Conservation (phyloP, 2,888 invertebrate genomes). For the Salpingus planirostris region DNA sequence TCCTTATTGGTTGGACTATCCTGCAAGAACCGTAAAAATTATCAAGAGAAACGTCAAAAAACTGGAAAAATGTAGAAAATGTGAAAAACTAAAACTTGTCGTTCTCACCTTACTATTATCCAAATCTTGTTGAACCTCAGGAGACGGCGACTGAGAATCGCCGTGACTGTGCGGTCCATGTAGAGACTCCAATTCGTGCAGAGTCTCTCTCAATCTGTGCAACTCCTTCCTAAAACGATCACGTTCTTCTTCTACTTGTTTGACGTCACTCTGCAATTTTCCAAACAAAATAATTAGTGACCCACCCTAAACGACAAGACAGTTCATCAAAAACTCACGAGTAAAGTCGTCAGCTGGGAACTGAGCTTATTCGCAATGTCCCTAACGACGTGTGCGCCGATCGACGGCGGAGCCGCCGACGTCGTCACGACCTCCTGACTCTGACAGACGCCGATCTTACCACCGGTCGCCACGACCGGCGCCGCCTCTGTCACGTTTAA, state of each 20-base stretch:
- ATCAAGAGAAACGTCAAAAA: not conserved
- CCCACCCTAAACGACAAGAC: no score
- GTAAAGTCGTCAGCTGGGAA: slow-evolving; percentile 57
- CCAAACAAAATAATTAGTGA: no score
- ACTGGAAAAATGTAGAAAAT: not conserved
- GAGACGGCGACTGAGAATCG: slow-evolving; percentile 11
- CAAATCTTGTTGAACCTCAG: slow-evolving; percentile 25
- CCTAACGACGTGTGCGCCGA: slow-evolving; percentile 53
- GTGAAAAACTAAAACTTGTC: no score
- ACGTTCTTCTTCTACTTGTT: slow-evolving; percentile 66
- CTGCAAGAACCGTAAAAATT: slow-evolving; percentile 19
- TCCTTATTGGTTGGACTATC: slow-evolving; percentile 30
- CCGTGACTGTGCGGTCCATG: slow-evolving; percentile 34
- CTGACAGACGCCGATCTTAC: slow-evolving; percentile 35
- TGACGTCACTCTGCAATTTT: slow-evolving; percentile 62
- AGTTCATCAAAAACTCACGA: slow-evolving; percentile 42
- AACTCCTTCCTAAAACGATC: slow-evolving; percentile 64
- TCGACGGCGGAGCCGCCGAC: slow-evolving; percentile 45
- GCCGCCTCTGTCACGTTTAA: slow-evolving; percentile 50
- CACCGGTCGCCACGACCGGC: slow-evolving; percentile 44
- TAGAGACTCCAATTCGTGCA: slow-evolving; percentile 48
- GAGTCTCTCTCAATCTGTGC: slow-evolving; percentile 60
- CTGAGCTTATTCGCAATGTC: slow-evolving; percentile 55
- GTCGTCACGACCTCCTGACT: slow-evolving; percentile 40
- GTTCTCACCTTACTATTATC: slow-evolving; percentile 32